Conservation (phyloP, 2,113 vertebrate genomes). For the Danionella cerebrum region DNA sequence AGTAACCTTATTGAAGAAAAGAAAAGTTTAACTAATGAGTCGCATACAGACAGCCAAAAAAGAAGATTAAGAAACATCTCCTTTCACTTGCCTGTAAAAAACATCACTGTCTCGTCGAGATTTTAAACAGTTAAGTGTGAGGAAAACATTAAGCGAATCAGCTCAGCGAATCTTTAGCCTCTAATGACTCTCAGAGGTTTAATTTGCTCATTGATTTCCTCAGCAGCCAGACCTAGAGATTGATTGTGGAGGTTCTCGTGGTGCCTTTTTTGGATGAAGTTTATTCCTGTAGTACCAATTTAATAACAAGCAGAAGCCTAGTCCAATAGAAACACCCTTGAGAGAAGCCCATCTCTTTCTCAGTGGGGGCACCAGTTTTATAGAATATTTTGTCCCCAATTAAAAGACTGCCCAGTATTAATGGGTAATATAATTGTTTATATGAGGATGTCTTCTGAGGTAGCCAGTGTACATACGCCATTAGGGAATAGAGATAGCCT, state of each 20-base stretch:
- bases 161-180: conserved; percentile 3
- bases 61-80: neutral
- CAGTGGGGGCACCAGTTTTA: too few relatives aligned
- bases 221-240: neutral
- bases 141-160: conserved; percentile 8
- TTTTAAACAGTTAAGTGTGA: conserved; percentile 11
- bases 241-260: neutral
- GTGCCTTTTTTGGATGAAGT: neutral
- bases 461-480: too few relatives aligned
- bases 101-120: neutral
- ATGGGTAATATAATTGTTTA: conserved; percentile 6
- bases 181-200: conserved; percentile 18
- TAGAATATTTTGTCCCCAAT: neutral
- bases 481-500: neutral
- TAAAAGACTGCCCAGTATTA: neutral
- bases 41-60: neutral
- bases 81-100: neutral
- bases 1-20: neutral
- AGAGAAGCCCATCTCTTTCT: neutral
- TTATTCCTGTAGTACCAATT: neutral
- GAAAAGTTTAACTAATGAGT: neutral
- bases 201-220: conserved; percentile 18
- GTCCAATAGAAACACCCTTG: neutral
- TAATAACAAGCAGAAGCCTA: neutral
- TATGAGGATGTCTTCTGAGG: neutral